Evolutionary conservation across 2,797 vertebrate genomes (phyloP).

Genomic region (Cirrhinus molitorella): DNA sequence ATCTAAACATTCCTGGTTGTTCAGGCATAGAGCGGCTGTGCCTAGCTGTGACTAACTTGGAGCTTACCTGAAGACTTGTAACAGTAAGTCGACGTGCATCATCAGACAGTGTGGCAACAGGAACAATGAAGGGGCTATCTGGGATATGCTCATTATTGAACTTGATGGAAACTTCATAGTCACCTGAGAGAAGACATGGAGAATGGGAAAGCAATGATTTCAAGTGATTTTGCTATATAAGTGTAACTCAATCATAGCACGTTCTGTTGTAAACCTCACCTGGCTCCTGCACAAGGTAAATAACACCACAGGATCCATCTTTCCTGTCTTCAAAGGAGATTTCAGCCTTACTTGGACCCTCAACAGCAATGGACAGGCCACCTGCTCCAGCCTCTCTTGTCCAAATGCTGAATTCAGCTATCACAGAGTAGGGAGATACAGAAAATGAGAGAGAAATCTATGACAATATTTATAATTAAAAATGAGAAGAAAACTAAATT

Average conservation of each 20-base stretch:
- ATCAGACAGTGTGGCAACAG: constrained; percentile 91
- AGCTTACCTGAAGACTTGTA: constrained; percentile 91
- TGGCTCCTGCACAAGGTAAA: constrained; percentile 92
- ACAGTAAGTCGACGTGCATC: constrained; percentile 92
- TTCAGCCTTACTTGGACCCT: constrained; percentile 94
- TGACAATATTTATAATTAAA: not conserved
- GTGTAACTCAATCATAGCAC: not conserved
- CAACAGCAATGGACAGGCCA: constrained; percentile 91
- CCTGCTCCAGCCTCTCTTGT: constrained; percentile 93
- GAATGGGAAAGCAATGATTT: not conserved
- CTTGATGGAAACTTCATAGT: constrained; percentile 98
- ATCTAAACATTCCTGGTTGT: not conserved
- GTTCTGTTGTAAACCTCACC: constrained; percentile 69
- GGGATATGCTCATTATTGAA: constrained; percentile 98
- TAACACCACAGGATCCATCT: constrained; percentile 93
- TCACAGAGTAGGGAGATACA: not conserved
- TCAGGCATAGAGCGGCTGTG: not conserved
- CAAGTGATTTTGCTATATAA: not conserved
- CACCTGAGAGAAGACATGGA: constrained; percentile 75
- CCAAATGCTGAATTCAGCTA: constrained; percentile 95
- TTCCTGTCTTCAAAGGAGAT: constrained; percentile 94
- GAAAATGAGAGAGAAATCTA: not conserved
- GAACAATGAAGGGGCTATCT: constrained; percentile 95
- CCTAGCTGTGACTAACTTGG: not conserved
- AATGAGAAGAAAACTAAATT: not conserved